Evolutionary conservation across 2,113 vertebrate species (phyloP).

Genomic region (Coreoperca whiteheadi): DNA sequence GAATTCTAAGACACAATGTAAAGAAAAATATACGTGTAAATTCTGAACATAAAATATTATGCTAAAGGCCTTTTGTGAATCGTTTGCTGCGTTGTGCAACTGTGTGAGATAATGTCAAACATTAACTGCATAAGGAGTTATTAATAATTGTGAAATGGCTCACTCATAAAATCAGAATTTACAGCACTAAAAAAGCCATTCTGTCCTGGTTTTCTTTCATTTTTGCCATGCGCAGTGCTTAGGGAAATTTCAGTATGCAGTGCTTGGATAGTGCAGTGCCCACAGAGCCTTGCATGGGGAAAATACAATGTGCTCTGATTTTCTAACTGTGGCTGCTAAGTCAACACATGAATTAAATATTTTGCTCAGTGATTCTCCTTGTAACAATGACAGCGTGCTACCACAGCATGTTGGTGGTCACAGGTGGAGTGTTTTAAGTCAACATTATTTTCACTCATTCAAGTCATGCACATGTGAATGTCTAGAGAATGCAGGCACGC

Average conservation of each 20-base stretch:
- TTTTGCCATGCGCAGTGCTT: neutral
- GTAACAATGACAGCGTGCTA: neutral
- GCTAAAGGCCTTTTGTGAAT: neutral
- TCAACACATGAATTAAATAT: slow-evolving; percentile 49
- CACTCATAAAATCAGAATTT: neutral
- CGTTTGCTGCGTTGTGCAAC: neutral
- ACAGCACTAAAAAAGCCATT: neutral
- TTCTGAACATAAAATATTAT: neutral
- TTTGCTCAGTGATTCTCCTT: slow-evolving; percentile 17
- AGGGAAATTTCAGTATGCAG: slow-evolving; percentile 21
- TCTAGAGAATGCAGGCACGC: neutral
- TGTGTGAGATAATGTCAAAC: neutral
- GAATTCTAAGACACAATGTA: neutral
- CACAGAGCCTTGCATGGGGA: slow-evolving; percentile 14
- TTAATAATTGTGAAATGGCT: neutral
- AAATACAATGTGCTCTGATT: slow-evolving; percentile 22
- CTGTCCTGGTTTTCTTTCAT: neutral
- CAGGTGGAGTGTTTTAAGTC: slow-evolving; percentile 28
- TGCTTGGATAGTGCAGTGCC: slow-evolving; percentile 19
- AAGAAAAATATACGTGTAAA: neutral
- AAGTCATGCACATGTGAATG: neutral
- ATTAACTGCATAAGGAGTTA: neutral
- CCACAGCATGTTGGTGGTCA: neutral
- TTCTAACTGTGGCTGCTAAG: slow-evolving; percentile 32
- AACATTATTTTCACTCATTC: neutral